These are phyloP conservation scores for Saccostrea glomerata DNA, from an alignment of 1,140 invertebrate species.

Conservation along the genomic window DNA sequence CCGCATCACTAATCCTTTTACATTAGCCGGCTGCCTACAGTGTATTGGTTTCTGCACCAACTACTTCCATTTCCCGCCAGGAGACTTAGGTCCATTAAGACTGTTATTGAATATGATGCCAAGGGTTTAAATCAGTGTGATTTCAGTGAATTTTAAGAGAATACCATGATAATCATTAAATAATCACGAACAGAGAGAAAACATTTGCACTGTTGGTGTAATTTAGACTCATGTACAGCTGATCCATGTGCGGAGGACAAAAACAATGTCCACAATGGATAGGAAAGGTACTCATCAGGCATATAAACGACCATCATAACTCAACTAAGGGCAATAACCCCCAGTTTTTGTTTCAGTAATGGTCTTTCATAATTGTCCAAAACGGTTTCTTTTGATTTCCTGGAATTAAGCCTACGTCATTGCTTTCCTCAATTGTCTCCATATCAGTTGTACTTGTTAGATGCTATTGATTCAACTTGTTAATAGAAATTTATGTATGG, in stretches of 20 bases:
- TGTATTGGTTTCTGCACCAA: constrained; percentile 11
- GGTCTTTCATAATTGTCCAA: constrained; percentile 9
- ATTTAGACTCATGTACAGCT: constrained; percentile 5
- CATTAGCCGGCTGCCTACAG: constrained; percentile 17
- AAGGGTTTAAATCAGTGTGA: constrained; percentile 17
- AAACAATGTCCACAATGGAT: neutral
- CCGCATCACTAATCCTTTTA: constrained; percentile 10
- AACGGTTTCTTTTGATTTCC: constrained; percentile 24
- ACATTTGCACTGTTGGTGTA: neutral
- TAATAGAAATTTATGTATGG: neutral
- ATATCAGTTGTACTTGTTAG: neutral
- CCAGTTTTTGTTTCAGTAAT: neutral
- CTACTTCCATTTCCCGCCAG: constrained; percentile 21
- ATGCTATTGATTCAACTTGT: neutral
- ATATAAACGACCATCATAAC: constrained; percentile 19
- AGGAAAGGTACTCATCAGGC: neutral
- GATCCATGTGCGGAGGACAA: neutral
- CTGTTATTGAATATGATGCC: constrained; percentile 23
- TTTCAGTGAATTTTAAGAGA: constrained; percentile 29
- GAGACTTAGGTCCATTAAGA: constrained; percentile 19
- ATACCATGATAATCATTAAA: constrained; percentile 24
- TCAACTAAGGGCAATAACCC: constrained; percentile 14
- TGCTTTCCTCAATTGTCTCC: neutral
- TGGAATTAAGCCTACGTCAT: constrained; percentile 4
- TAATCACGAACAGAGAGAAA: neutral